Conservation (phyloP, 2,797 vertebrate species). For the Tiaroga cobitis region DNA sequence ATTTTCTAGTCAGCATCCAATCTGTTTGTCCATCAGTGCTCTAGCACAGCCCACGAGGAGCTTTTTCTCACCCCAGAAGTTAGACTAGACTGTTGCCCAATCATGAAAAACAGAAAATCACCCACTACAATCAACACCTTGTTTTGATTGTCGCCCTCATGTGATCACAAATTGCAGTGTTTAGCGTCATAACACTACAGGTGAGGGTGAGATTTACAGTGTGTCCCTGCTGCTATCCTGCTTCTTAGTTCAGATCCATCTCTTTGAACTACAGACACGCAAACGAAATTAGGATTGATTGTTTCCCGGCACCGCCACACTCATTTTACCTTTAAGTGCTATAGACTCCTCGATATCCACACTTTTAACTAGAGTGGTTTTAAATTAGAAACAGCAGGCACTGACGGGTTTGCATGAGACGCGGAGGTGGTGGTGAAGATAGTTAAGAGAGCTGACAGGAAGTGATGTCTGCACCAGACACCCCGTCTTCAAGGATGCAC, state of each 20-base stretch:
- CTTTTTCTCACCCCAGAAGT: not conserved
- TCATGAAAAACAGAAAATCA: not conserved
- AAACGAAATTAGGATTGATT: slow-evolving; percentile 48
- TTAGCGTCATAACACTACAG: slow-evolving; percentile 29
- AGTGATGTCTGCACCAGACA: slow-evolving; percentile 34
- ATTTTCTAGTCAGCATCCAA: not conserved
- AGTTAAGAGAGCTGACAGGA: slow-evolving; percentile 35
- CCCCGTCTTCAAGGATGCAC: not conserved
- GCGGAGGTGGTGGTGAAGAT: not conserved
- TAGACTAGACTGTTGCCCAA: not conserved
- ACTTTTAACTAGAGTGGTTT: slow-evolving; percentile 14
- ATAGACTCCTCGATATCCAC: not conserved
- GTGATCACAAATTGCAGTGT: slow-evolving; percentile 66
- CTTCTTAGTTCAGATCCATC: not conserved
- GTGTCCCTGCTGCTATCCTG: slow-evolving; percentile 24
- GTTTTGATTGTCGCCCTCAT: slow-evolving; percentile 50
- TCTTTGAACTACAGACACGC: slow-evolving; percentile 15
- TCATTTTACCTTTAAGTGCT: slow-evolving; percentile 43
- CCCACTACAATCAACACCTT: slow-evolving; percentile 8
- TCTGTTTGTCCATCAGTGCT: not conserved
- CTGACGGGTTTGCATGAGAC: not conserved
- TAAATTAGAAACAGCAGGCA: not conserved
- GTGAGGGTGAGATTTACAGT: slow-evolving; percentile 19
- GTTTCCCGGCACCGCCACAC: slow-evolving; percentile 6
- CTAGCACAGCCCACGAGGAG: not conserved